Base-by-base conservation (phyloP, 1,140 invertebrate species). In the Polyergus mexicanus region DNA sequence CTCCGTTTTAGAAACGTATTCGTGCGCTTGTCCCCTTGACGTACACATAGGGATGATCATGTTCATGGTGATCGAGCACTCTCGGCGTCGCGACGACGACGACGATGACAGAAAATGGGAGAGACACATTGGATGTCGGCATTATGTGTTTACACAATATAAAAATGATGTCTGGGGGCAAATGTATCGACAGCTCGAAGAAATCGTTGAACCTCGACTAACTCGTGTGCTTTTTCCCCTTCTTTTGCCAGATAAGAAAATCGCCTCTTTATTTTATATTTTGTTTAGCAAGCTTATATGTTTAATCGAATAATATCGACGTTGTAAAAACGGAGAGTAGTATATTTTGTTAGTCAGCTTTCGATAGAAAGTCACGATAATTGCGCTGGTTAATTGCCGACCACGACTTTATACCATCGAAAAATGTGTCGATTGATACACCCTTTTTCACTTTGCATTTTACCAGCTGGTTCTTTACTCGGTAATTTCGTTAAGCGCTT, bases 41-140 rank as follows among this genome's bases (percentile, higher is more conserved):
- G 56, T 38, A 68, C 28, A 51, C 47, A 28, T 11, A 28, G 47
- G 11, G 44, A 60, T 41, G 54, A n/a, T 63, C 56, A 63, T 74
- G 87, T 89, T 78, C 84, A 76, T 77, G 51, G 35, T 69, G 69
- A 56, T 88, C 75, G 69, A 84, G 77, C 74, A 72, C 77, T 88
- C 76, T 65, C 38, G 84, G 65, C 72, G 84, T 85, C 74, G 69
- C 63, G 84, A 83, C 84, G 88, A 77, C 81, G 71, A 47, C 80
- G n/a, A n/a, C 44, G 71, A 38, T 32, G 32, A 60, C 65, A 72
- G 86, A 85, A 89, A 89, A 89, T 78, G 54, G 19, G 28, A 78
- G 44, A 78, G 63, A 47, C 63, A 5, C 44, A 38, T 72, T 86
- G 78, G 88, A 89, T 62, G 74, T 86, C 25, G 88, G 19, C 47